Conservation (phyloP, 2,113 vertebrate genomes). For the Pogona vitticeps region DNA sequence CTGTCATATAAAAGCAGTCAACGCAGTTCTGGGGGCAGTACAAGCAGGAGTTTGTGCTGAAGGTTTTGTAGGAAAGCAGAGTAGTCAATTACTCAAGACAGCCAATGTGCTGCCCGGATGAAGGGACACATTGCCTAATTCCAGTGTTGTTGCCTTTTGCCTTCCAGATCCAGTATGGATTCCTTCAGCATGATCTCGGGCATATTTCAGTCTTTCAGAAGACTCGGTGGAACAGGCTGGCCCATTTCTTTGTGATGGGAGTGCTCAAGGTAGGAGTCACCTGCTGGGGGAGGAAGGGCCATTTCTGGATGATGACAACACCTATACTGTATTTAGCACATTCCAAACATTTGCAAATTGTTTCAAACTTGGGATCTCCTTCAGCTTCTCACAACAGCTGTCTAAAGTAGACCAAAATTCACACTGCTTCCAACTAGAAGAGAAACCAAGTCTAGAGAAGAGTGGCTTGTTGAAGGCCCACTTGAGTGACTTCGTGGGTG, state of each 20-base stretch:
- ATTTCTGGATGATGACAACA: neutral
- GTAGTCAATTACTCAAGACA: neutral
- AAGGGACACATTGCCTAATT: neutral
- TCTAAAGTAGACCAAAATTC: neutral
- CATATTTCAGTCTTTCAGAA: slow-evolving; percentile 72
- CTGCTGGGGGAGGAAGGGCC: neutral
- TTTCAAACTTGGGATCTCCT: neutral
- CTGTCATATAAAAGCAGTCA: no score
- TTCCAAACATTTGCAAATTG: neutral
- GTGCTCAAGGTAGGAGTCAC: slow-evolving; percentile 72
- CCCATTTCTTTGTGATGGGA: slow-evolving; percentile 74
- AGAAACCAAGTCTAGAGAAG: neutral
- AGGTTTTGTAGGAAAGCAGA: no score
- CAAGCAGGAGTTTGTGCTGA: no score
- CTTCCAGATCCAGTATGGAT: slow-evolving; percentile 72
- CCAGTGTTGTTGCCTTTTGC: neutral
- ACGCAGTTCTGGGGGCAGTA: no score
- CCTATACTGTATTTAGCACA: no score
- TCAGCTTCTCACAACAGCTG: neutral
- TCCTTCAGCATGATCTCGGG: slow-evolving; percentile 77
- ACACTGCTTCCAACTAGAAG: neutral
- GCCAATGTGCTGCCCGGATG: neutral
- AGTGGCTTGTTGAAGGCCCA: no score
- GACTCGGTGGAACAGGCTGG: slow-evolving; percentile 70
- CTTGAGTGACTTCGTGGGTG: no score